A percentile compares a stretch with the other conserved stretches of the same genome.
Evolutionary conservation across 2,888 invertebrate genomes (phyloP).

Genomic region (Spilarctia lutea): DNA sequence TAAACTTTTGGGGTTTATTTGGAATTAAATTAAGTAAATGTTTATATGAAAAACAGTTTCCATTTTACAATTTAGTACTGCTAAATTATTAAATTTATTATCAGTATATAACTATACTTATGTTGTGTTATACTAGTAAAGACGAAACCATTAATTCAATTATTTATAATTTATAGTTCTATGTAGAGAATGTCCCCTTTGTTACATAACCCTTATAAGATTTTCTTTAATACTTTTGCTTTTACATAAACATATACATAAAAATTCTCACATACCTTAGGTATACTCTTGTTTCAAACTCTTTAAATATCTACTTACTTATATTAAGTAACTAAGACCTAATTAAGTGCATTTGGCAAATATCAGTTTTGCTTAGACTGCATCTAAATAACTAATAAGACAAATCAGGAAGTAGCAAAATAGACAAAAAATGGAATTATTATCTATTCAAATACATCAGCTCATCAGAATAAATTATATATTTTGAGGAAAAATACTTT

Average conservation of each 20-base stretch:
- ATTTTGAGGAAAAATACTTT: not conserved
- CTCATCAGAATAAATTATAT: not conserved
- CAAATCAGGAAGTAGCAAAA: not conserved
- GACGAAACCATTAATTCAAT: not conserved
- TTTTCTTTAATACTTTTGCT: too few relatives aligned
- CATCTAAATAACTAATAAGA: not conserved
- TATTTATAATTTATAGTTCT: not conserved
- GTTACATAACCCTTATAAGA: too few relatives aligned
- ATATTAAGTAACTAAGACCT: not conserved
- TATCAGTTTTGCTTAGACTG: not conserved
- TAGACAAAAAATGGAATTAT: slow-evolving; percentile 11
- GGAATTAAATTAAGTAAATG: not conserved
- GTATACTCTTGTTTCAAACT: too few relatives aligned
- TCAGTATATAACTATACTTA: not conserved
- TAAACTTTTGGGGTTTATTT: not conserved
- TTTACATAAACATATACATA: too few relatives aligned
- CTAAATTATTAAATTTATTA: not conserved
- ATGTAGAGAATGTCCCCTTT: too few relatives aligned
- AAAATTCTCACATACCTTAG: too few relatives aligned
- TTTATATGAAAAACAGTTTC: not conserved
- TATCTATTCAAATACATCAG: slow-evolving; percentile 5
- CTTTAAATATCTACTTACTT: too few relatives aligned
- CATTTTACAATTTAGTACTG: not conserved
- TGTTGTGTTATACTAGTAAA: not conserved
- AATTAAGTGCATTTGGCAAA: not conserved